phyloP scores from a whole-genome alignment of 2,888 invertebrate genomes.

The Heliconius aoede region DNA sequence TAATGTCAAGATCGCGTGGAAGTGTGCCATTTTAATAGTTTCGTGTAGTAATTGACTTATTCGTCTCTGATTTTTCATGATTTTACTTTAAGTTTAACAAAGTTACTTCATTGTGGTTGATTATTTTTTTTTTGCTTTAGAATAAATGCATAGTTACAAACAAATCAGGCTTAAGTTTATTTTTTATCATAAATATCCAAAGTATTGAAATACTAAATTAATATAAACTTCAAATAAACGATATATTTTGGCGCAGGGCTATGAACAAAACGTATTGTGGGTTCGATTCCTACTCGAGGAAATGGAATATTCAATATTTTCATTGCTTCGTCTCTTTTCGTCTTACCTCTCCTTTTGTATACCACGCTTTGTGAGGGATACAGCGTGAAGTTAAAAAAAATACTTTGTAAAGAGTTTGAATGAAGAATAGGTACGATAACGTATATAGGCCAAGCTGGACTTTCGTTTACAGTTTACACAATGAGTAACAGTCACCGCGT shows the following conservation, averaged over 20 bases:
- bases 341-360: no score
- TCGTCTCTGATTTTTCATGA: slow-evolving; percentile 41
- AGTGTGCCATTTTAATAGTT: slow-evolving; percentile 43
- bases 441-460: slow-evolving; percentile 15
- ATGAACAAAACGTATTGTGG: no score
- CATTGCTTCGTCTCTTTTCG: no score
- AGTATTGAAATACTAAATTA: no score
- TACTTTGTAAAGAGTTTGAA: neutral
- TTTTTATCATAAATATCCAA: no score
- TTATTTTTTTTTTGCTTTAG: neutral
- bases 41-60: slow-evolving; percentile 47
- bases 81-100: slow-evolving; percentile 30
- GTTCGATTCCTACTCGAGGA: no score
- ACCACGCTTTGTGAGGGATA: no score
- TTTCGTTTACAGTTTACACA: slow-evolving; percentile 14
- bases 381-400: neutral
- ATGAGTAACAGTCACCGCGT: slow-evolving; percentile 1
- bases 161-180: no score
- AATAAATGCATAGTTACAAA: no score
- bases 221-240: no score
- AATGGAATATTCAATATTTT: no score
- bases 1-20: slow-evolving; percentile 52
- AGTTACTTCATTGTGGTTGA: neutral
- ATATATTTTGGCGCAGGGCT: no score
- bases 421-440: neutral